Percentiles rank a stretch among this genome's conserved stretches.
These are phyloP conservation scores for Cantharis flavilabris DNA, from an alignment of 2,888 invertebrate genomes.

Conservation along the genomic window DNA sequence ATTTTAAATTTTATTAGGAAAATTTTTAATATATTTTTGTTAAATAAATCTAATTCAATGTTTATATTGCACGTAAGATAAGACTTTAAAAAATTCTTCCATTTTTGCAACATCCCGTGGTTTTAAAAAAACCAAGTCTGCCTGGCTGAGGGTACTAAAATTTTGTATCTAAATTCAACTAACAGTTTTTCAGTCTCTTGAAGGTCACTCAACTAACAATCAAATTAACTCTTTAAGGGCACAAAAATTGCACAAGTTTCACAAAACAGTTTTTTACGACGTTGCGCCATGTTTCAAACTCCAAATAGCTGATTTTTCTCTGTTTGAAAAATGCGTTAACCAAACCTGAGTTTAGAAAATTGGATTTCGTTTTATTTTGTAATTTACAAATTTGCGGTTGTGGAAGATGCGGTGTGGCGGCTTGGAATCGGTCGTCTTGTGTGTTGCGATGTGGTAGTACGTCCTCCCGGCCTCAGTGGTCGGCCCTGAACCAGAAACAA, in stretches of 20 bases:
- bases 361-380: background rate
- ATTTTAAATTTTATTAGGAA: background rate
- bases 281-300: background rate
- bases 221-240: background rate
- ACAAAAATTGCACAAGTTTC: constrained; percentile 9
- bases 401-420: background rate
- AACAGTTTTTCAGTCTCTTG: constrained; percentile 9
- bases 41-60: background rate
- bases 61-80: background rate
- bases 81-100: background rate
- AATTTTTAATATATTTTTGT: background rate
- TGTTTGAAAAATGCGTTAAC: background rate
- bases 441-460: constrained; percentile 22
- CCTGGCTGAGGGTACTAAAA: background rate
- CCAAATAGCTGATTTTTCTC: background rate
- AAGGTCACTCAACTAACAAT: constrained; percentile 4
- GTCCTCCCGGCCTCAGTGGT: constrained; percentile 51
- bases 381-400: background rate
- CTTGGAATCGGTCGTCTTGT: constrained; percentile 10
- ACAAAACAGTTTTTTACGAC: background rate
- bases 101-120: background rate
- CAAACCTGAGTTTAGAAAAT: background rate
- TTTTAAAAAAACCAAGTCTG: background rate
- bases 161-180: constrained; percentile 7
- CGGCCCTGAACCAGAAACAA: constrained; percentile 46